Evolutionary conservation across 1,140 invertebrate genomes (phyloP), one percentile per base, ranked within the genome.

Genomic region (Procambarus clarkii): DNA sequence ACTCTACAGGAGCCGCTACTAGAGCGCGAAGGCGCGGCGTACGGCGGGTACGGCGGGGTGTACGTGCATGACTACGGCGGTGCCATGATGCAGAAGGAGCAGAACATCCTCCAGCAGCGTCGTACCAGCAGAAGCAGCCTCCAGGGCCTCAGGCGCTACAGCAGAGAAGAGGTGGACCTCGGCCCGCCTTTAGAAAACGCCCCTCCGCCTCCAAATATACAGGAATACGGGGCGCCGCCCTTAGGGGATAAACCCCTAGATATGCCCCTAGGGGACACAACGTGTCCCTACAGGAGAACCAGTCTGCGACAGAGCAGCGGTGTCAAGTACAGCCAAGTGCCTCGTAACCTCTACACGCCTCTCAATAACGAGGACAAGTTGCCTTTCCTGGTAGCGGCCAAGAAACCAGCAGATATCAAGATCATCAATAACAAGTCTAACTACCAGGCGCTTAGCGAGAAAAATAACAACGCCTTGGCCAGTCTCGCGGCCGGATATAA

Each of bases 41-140:
- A 84, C 78, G 60, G 71, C 64, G 80, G 92, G 50, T 76, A 93
- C 86, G 80, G 94, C 91, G 76, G 93, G 82, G 88, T 92, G 48
- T 93, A 91, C 69, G 92, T 92, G 44, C 93, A 93, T 74, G 93
- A 93, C 54, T 93, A 94, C 83, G 93, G 94, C 15, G 93, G 93
- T 91, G 82, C 90, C 60, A 93, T 93, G 93, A 88, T 92, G 48
- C 93, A 93, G 78, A 93, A 93, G 46, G 93, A 92, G 58, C 80
- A 84, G 82, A 58, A 45, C 76, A n/a, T 92, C n/a, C 50, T 92
- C 58, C 82, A 84, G 76, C 91, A 92, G 69, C 79, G 91, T 44
- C 86, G 86, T 15, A 24, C 86, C n/a, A 88, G 85, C 45, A 76
- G 86, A 21, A 71, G 50, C 80, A 92, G 82, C 76, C 79, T 92